Base-by-base conservation (phyloP, 2,113 vertebrate species). In the Corydoras sp. region DNA sequence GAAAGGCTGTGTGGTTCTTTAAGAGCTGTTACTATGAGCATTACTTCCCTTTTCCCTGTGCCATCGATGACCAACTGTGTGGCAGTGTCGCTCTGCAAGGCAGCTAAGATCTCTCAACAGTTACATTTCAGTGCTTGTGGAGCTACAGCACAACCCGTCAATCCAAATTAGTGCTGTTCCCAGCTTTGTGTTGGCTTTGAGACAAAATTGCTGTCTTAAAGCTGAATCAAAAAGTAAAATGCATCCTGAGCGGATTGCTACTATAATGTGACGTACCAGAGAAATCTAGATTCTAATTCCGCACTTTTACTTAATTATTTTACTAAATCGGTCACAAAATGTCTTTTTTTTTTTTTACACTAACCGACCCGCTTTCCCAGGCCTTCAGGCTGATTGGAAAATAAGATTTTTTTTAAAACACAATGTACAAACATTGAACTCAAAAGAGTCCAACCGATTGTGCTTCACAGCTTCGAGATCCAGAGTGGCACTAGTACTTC, bases 31-130 rank as follows among this genome's bases (percentile, higher is more conserved):
- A 12, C 12, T 73, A 30, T 70, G 53, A 68, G 3, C 13, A 18
- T 43, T 43, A 24, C 53, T 59, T 69, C 72, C 58, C 32, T 48
- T 55, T 72, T 68, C 12, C 64, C 63, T 64, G 59, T 48, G 60
- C 68, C 18, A 54, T 35, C 56, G 50, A 10, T 51, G 59, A 50
- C 58, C 50, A 63, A 62, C 56, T 73, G 74, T 73, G n/a, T 63
- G 18, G 66, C 65, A 49, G 65, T 72, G 64, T 66, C 73, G 71
- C 68, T 70, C 74, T 73, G 62, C 75, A 79, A 79, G 74, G 77
- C 77, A 66, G 70, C 73, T 66, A 72, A 72, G 69, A 76, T 56
- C 67, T 69, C 35, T 50, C 11, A 18, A 62, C 69, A 73, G 12
- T 32, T 48, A 70, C 65, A 62, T 68, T 70, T 58, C 70, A 69